These are phyloP conservation scores for Pemphigus obesinymphae DNA, from an alignment of 1,140 invertebrate genomes.

Conservation along the genomic window DNA sequence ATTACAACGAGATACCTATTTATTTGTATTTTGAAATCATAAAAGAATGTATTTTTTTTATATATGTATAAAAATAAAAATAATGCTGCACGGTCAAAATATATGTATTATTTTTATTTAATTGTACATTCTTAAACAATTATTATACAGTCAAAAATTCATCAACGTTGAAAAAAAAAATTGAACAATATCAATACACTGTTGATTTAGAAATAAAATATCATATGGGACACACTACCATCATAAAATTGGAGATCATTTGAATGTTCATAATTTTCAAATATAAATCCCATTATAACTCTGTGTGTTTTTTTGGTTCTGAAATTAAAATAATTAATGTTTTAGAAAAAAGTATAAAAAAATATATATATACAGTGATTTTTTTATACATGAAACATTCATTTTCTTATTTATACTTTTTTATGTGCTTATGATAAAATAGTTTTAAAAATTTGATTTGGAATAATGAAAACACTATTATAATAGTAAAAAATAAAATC, in stretches of 20 bases:
- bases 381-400: too few species aligned
- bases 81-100: neutral
- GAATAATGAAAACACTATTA: too few species aligned
- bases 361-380: neutral
- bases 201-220: neutral
- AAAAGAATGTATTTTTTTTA: neutral
- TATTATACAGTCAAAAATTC: slow-evolving; percentile 1
- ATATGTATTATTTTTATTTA: neutral
- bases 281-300: slow-evolving; percentile 30
- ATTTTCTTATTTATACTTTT: too few species aligned
- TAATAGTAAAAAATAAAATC: too few species aligned
- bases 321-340: neutral
- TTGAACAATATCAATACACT: neutral
- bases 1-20: neutral
- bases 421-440: too few species aligned
- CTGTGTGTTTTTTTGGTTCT: neutral
- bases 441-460: too few species aligned
- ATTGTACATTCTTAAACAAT: neutral
- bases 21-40: neutral
- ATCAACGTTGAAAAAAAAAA: neutral
- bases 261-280: slow-evolving; percentile 17
- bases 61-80: neutral
- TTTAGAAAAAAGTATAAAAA: neutral
- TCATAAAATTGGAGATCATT: slow-evolving; percentile 29
- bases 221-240: neutral